Conservation (phyloP, 2,888 invertebrate genomes). For the Eupithecia pulchellata region DNA sequence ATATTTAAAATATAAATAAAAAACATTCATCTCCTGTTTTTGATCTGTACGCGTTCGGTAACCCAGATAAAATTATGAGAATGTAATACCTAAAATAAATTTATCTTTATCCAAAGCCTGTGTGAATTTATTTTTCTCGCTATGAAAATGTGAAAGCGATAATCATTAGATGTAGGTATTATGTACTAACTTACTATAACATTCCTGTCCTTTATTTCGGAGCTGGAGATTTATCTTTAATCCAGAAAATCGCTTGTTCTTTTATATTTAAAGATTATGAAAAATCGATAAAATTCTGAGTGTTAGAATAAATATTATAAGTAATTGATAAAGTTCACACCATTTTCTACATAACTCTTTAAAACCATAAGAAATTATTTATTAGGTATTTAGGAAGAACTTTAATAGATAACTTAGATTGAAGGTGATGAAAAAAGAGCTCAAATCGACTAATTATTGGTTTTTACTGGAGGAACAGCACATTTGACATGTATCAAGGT, state of each 20-base stretch:
- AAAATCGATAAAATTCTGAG: neutral
- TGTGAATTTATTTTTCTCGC: constrained; percentile 25
- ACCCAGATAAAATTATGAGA: constrained; percentile 28
- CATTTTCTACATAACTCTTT: neutral
- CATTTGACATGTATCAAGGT: neutral
- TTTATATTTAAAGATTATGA: too few relatives aligned
- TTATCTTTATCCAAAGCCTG: constrained; percentile 19
- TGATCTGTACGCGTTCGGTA: constrained; percentile 24
- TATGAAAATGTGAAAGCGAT: neutral
- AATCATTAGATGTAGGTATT: neutral
- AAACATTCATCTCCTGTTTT: constrained; percentile 20
- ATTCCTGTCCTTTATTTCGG: neutral
- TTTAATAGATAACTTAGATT: neutral
- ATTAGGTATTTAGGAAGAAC: neutral
- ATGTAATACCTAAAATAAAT: constrained; percentile 25
- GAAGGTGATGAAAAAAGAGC: neutral
- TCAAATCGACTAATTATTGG: neutral
- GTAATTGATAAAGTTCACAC: neutral
- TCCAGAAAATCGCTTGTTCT: too few relatives aligned
- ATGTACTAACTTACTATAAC: neutral
- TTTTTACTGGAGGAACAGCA: neutral
- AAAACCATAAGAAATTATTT: neutral
- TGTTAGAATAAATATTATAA: neutral
- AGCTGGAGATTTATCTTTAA: neutral
- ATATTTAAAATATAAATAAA: neutral